Conservation (phyloP, 2,797 vertebrate genomes). For the Toxotes lorentzi region DNA sequence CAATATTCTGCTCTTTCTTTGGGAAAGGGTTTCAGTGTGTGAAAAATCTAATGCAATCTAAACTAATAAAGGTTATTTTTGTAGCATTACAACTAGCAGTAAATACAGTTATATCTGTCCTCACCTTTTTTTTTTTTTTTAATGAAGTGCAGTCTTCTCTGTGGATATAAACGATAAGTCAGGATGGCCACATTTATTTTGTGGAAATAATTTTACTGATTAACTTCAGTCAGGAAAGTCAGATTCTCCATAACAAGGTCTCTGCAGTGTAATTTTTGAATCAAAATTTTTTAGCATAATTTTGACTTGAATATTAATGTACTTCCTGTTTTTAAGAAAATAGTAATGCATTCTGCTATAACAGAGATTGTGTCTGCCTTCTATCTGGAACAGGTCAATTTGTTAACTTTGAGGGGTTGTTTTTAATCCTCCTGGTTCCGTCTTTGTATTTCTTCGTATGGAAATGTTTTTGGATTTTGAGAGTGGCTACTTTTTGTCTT, state of each 20-base stretch:
- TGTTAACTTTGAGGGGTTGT: constrained; percentile 34
- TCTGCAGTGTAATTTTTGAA: neutral
- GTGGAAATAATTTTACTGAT: constrained; percentile 9
- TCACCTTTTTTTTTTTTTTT: neutral
- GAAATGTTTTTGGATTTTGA: constrained; percentile 44
- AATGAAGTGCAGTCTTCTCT: neutral
- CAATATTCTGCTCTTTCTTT: neutral
- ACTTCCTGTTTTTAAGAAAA: constrained; percentile 33
- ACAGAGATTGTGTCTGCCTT: constrained; percentile 35
- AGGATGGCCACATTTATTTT: neutral
- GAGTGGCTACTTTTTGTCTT: constrained; percentile 52
- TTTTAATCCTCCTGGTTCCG: constrained; percentile 50
- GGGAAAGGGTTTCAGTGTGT: neutral
- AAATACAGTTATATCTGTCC: neutral
- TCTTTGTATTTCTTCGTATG: constrained; percentile 68
- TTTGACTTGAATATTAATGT: constrained; percentile 2
- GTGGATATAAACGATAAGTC: neutral
- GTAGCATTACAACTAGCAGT: neutral
- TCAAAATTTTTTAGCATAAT: neutral
- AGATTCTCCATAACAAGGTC: neutral
- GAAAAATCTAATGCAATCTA: neutral
- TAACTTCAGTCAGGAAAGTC: neutral
- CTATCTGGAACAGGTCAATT: constrained; percentile 55
- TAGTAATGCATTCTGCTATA: constrained; percentile 25
- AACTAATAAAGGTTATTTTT: neutral